phyloP scores from a whole-genome alignment of 2,797 vertebrate genomes.

The Protonibea diacanthus region DNA sequence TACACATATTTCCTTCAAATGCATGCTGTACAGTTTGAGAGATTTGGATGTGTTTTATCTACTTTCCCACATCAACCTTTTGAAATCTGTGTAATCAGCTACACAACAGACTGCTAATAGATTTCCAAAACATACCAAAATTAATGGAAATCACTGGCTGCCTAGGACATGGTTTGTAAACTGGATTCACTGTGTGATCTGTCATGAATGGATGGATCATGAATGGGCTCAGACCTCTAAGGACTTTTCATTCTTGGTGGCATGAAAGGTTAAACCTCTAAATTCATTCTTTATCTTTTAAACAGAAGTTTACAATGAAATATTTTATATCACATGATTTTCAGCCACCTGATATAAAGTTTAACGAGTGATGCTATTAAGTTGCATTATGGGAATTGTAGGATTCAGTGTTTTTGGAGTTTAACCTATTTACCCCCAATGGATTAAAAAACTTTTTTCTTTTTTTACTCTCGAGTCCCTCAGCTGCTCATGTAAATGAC shows the following conservation, averaged over 20 bases:
- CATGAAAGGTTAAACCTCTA: neutral
- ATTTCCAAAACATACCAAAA: no score
- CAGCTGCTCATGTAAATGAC: neutral
- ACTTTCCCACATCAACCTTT: neutral
- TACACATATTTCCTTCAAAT: neutral
- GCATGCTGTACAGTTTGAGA: neutral
- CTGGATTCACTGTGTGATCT: neutral
- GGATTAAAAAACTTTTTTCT: neutral
- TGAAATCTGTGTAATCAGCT: no score
- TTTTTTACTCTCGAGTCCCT: neutral
- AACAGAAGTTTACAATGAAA: neutral
- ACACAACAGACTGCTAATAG: no score
- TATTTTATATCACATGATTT: no score
- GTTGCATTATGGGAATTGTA: neutral
- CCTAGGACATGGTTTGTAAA: neutral
- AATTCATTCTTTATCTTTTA: neutral
- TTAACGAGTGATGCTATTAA: neutral
- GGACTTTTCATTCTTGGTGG: no score
- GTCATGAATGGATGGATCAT: neutral
- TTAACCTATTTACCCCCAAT: neutral
- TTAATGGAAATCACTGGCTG: no score
- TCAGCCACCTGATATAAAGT: no score
- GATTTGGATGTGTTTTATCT: neutral
- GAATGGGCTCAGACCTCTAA: neutral
- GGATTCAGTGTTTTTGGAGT: neutral